Conservation (phyloP, 2,888 invertebrate species). For the Pocota personata region DNA sequence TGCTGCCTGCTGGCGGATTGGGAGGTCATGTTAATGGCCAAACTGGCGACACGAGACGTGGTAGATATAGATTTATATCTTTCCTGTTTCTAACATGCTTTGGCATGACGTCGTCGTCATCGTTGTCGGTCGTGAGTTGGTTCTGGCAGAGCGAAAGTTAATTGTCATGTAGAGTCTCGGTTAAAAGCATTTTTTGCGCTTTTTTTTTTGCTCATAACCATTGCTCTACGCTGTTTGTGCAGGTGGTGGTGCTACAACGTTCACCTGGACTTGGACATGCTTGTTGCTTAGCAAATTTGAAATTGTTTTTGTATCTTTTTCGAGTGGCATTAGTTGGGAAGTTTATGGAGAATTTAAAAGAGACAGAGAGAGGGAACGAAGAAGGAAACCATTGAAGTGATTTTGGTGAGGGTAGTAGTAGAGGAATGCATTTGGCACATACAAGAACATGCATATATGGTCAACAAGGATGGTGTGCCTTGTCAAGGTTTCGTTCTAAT, state of each 20-base stretch:
- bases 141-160: slow-evolving; percentile 65
- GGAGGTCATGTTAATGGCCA: slow-evolving; percentile 70
- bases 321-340: not conserved
- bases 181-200: slow-evolving; percentile 45
- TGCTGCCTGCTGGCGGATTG: slow-evolving; percentile 40
- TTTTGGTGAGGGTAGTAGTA: slow-evolving; percentile 10
- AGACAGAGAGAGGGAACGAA: not conserved
- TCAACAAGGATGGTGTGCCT: slow-evolving; percentile 25
- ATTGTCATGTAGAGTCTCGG: slow-evolving; percentile 58
- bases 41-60: slow-evolving; percentile 70
- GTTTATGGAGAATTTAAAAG: not conserved
- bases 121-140: slow-evolving; percentile 38
- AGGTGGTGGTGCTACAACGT: slow-evolving; percentile 29
- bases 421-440: slow-evolving; percentile 3
- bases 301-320: slow-evolving; percentile 6
- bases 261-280: slow-evolving; percentile 40
- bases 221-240: slow-evolving; percentile 6
- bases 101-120: slow-evolving; percentile 20
- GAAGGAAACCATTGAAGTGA: slow-evolving; percentile 38
- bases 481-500: slow-evolving; percentile 64
- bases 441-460: not conserved
- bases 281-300: slow-evolving; percentile 48
- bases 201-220: not conserved
- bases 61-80: slow-evolving; percentile 54
- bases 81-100: slow-evolving; percentile 56